phyloP scores from a whole-genome alignment of 2,888 invertebrate species.

The Drosophila mulleri region DNA sequence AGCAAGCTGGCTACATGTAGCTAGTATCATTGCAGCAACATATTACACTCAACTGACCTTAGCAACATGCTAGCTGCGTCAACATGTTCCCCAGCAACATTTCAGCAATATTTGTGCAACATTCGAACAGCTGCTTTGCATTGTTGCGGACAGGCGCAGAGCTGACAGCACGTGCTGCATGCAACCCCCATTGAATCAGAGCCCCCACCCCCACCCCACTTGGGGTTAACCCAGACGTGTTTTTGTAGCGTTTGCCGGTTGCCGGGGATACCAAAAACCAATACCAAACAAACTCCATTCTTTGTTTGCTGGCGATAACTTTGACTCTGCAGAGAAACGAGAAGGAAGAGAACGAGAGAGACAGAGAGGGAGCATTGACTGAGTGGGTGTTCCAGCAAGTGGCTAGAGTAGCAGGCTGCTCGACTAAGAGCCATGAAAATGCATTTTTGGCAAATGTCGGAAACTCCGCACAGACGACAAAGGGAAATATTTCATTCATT shows the following conservation, averaged over 20 bases:
- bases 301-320: slow-evolving; percentile 51
- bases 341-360: not conserved
- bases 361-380: not conserved
- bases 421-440: slow-evolving; percentile 61
- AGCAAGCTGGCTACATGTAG: not conserved
- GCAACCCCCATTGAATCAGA: slow-evolving; percentile 43
- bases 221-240: slow-evolving; percentile 57
- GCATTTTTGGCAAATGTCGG: slow-evolving; percentile 57
- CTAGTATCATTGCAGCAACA: slow-evolving; percentile 12
- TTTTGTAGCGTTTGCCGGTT: slow-evolving; percentile 68
- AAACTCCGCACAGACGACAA: slow-evolving; percentile 32
- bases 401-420: slow-evolving; percentile 13
- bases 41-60: slow-evolving; percentile 3
- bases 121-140: slow-evolving; percentile 56
- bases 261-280: slow-evolving; percentile 59
- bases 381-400: not conserved
- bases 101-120: slow-evolving; percentile 38
- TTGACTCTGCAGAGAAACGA: not conserved
- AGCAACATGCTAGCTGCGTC: slow-evolving; percentile 9
- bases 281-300: slow-evolving; percentile 65
- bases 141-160: slow-evolving; percentile 64
- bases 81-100: slow-evolving; percentile 17
- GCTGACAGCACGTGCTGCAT: slow-evolving; percentile 60
- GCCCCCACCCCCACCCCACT: slow-evolving; percentile 5
- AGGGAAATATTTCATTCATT: slow-evolving; percentile 14